These are phyloP conservation scores for Ammodytes marinus DNA, from an alignment of 2,113 vertebrate genomes.

Conservation along the genomic window DNA sequence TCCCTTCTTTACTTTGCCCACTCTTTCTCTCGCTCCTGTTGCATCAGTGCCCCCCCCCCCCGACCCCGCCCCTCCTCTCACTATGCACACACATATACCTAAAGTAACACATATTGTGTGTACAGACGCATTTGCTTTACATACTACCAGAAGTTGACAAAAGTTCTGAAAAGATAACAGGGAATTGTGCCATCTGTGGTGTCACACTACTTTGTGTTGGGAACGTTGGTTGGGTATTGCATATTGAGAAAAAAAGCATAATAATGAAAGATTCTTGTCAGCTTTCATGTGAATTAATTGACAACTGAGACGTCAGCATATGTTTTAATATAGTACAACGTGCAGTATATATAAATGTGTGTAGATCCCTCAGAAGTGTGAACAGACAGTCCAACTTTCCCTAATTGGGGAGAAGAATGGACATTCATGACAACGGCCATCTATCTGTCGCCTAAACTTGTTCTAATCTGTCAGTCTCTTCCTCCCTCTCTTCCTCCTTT, in stretches of 20 bases:
- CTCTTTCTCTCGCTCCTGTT: slow-evolving; percentile 48
- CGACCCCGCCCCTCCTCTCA: background rate
- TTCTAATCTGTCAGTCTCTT: background rate
- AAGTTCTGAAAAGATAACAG: background rate
- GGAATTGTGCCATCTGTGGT: background rate
- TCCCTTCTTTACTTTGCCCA: slow-evolving; percentile 44
- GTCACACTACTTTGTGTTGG: background rate
- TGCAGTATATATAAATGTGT: background rate
- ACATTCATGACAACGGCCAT: background rate
- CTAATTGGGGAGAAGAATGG: slow-evolving; percentile 13
- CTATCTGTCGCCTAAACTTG: background rate
- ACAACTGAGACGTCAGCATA: background rate
- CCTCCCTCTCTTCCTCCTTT: background rate
- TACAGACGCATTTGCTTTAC: too few species aligned
- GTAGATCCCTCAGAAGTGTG: background rate
- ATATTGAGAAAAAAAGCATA: background rate
- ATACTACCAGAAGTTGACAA: background rate
- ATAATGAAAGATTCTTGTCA: background rate
- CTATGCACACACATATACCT: background rate
- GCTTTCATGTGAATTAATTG: background rate
- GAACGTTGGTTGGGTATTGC: background rate
- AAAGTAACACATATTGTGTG: background rate
- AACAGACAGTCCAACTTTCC: background rate
- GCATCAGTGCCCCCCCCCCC: background rate
- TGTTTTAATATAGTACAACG: background rate